Conservation (phyloP, 2,797 vertebrate genomes). For the Rallus crepitans region DNA sequence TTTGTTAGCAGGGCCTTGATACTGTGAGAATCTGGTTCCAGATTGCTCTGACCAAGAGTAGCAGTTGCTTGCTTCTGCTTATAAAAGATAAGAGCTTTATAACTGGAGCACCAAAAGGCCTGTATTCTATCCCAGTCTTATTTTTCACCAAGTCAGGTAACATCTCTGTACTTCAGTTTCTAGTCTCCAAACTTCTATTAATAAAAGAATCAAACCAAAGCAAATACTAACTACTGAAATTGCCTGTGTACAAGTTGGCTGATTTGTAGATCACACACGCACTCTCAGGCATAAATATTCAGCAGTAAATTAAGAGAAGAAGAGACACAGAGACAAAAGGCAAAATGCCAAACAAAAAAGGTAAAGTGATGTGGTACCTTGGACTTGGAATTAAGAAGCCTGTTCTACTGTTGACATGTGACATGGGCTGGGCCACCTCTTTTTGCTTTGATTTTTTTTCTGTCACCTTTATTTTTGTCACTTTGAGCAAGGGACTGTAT, state of each 20-base stretch:
- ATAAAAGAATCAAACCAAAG: background rate
- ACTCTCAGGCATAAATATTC: background rate
- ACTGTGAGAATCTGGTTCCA: background rate
- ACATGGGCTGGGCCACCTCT: background rate
- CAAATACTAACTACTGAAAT: background rate
- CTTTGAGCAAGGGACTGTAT: background rate
- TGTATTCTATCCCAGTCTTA: background rate
- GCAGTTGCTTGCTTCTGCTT: background rate
- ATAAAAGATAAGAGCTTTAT: background rate
- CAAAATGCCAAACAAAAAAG: background rate
- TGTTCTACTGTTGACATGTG: background rate
- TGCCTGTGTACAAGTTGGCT: background rate
- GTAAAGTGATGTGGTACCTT: background rate
- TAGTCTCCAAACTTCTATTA: background rate
- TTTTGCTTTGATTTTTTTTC: conserved; percentile 1
- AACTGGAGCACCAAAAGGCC: background rate
- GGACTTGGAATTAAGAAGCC: background rate
- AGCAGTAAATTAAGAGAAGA: background rate
- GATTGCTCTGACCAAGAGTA: background rate
- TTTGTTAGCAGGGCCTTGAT: background rate
- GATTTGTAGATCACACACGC: background rate
- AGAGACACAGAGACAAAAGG: background rate
- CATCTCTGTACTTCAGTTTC: background rate
- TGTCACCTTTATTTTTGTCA: background rate
- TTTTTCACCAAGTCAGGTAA: background rate